Conservation (phyloP, 2,113 vertebrate genomes). For the Poeciliopsis prolifica region DNA sequence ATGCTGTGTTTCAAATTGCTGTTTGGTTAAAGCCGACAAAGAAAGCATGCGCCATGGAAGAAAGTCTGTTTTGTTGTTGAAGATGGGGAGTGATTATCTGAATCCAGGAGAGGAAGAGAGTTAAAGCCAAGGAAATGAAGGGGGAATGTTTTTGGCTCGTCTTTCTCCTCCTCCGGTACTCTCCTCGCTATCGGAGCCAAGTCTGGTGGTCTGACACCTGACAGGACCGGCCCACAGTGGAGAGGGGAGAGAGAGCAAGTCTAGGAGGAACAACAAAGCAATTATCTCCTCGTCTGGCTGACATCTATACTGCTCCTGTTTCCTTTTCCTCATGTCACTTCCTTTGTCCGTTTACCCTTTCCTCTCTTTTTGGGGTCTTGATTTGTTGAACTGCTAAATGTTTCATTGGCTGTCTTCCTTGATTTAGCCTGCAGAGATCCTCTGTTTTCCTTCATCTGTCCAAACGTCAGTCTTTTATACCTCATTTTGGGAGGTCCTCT, state of each 20-base stretch:
- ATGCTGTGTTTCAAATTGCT: constrained; percentile 45
- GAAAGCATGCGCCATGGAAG: constrained; percentile 9
- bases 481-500: not conserved
- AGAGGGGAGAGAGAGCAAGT: constrained; percentile 13
- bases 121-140: constrained; percentile 27
- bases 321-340: constrained; percentile 42
- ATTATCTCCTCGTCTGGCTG: constrained; percentile 62
- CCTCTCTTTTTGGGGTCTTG: constrained; percentile 25
- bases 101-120: constrained; percentile 10
- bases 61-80: constrained; percentile 52
- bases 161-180: not conserved
- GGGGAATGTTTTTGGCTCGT: not conserved
- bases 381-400: constrained; percentile 45
- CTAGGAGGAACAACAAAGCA: constrained; percentile 55
- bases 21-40: constrained; percentile 40
- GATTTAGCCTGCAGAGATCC: constrained; percentile 30
- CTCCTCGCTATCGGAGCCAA: constrained; percentile 4
- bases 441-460: constrained; percentile 43
- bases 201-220: constrained; percentile 57
- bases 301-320: constrained; percentile 53
- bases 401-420: constrained; percentile 37
- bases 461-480: constrained; percentile 25
- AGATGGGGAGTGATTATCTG: constrained; percentile 63
- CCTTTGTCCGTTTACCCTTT: constrained; percentile 46
- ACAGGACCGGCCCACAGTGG: constrained; percentile 36